These are phyloP conservation scores for Rhopilema esculentum DNA, from an alignment of 30 jellyfish, hydroid and myxozoan species.

Conservation along the genomic window DNA sequence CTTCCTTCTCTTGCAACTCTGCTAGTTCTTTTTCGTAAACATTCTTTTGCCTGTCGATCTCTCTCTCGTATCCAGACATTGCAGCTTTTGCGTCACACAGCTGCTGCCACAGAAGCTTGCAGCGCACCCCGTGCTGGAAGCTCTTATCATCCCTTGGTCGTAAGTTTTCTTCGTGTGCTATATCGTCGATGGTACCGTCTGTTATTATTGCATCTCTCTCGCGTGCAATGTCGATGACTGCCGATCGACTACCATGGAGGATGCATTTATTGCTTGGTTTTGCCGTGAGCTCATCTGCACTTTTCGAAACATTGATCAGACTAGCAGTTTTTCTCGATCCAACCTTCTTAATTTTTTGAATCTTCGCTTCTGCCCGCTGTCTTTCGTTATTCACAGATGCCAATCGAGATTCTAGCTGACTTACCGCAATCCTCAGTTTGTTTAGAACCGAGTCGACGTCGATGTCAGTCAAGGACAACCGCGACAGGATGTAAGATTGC, in stretches of 20 bases:
- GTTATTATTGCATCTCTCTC: slow-evolving; percentile 59
- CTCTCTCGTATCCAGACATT: slow-evolving; percentile 61
- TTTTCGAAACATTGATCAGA: slow-evolving; percentile 11
- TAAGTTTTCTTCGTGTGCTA: slow-evolving; percentile 49
- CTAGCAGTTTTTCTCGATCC: neutral
- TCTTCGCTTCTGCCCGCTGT: slow-evolving; percentile 38
- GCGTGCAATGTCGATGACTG: slow-evolving; percentile 74
- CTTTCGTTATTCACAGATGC: slow-evolving; percentile 34
- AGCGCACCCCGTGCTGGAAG: slow-evolving; percentile 70
- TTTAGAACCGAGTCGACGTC: slow-evolving; percentile 54
- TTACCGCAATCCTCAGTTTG: slow-evolving; percentile 65
- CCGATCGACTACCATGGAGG: slow-evolving; percentile 53
- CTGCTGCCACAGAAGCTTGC: slow-evolving; percentile 81
- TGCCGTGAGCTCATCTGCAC: slow-evolving; percentile 13
- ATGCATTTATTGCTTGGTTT: neutral
- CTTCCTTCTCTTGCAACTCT: slow-evolving; percentile 52
- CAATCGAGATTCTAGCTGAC: slow-evolving; percentile 69
- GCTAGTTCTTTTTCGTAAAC: slow-evolving; percentile 38
- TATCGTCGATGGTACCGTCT: slow-evolving; percentile 69
- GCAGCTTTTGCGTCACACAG: slow-evolving; percentile 69
- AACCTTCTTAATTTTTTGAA: slow-evolving; percentile 16
- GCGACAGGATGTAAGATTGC: slow-evolving; percentile 52
- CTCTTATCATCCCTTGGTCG: slow-evolving; percentile 58
- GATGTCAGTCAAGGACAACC: slow-evolving; percentile 61
- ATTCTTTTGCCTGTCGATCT: slow-evolving; percentile 51